Evolutionary conservation across 2,888 invertebrate species (phyloP).

Genomic region (Drosophila basisetae): DNA sequence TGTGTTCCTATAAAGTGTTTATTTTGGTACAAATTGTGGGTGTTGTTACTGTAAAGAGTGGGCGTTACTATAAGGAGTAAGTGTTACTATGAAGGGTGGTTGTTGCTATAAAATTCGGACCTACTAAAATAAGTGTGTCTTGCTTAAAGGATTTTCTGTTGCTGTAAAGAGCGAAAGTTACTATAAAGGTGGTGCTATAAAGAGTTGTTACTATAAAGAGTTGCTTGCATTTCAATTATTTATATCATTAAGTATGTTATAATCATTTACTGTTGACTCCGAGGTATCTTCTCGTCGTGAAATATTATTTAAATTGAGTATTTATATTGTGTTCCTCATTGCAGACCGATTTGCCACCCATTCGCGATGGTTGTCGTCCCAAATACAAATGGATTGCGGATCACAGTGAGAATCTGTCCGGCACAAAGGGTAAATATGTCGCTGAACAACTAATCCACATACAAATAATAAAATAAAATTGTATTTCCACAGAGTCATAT

Average conservation of each 20-base stretch:
- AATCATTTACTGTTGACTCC: not conserved
- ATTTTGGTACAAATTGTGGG: not conserved
- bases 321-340: constrained; percentile 5
- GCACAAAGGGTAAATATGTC: constrained; percentile 87
- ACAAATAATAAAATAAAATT: not conserved
- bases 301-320: not conserved
- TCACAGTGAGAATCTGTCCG: constrained; percentile 93
- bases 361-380: constrained; percentile 89
- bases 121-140: not conserved
- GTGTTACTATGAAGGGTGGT: not conserved
- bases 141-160: not conserved
- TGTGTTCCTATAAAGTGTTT: too few species aligned
- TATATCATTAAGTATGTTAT: not conserved
- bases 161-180: not conserved
- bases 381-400: constrained; percentile 95
- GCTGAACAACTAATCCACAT: not conserved
- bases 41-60: not conserved
- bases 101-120: not conserved
- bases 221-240: not conserved
- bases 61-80: not conserved
- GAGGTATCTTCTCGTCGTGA: not conserved
- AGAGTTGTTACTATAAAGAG: not conserved
- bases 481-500: constrained; percentile 87
- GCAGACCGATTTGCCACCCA: constrained; percentile 85
- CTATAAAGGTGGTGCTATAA: not conserved